Conservation (phyloP, 2,113 vertebrate genomes). For the Siniperca chuatsi region DNA sequence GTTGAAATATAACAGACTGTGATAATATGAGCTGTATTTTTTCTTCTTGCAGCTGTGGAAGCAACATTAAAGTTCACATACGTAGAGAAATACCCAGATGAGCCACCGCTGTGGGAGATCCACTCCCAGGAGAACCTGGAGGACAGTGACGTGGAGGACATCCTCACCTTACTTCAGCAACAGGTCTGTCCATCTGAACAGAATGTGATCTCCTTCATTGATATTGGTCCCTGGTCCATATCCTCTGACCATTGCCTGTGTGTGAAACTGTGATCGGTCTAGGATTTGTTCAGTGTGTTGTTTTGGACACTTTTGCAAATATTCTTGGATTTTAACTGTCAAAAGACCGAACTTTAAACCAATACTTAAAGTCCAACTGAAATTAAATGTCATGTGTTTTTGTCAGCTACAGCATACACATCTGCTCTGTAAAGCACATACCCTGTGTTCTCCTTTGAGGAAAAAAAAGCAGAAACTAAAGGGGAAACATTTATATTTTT, state of each 20-base stretch:
- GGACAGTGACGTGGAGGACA: constrained; percentile 85
- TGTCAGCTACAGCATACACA: too few relatives aligned
- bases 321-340: not conserved
- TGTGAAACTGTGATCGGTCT: not conserved
- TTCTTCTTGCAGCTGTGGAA: constrained; percentile 88
- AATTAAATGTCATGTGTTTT: not conserved
- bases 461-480: not conserved
- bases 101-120: constrained; percentile 93
- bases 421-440: not conserved
- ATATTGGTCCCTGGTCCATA: too few relatives aligned
- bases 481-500: too few relatives aligned
- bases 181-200: constrained; percentile 85
- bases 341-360: not conserved
- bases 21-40: not conserved
- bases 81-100: constrained; percentile 95
- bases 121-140: constrained; percentile 95
- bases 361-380: not conserved
- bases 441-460: not conserved
- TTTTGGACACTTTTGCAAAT: not conserved
- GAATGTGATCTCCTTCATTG: not conserved
- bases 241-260: not conserved
- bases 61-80: constrained; percentile 96
- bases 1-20: not conserved
- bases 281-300: not conserved
- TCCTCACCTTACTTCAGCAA: constrained; percentile 90